A percentile compares a stretch with the other conserved stretches of the same genome.
Evolutionary conservation across 2,888 invertebrate species (phyloP).

Genomic region (Mesorhabditis sp.): DNA sequence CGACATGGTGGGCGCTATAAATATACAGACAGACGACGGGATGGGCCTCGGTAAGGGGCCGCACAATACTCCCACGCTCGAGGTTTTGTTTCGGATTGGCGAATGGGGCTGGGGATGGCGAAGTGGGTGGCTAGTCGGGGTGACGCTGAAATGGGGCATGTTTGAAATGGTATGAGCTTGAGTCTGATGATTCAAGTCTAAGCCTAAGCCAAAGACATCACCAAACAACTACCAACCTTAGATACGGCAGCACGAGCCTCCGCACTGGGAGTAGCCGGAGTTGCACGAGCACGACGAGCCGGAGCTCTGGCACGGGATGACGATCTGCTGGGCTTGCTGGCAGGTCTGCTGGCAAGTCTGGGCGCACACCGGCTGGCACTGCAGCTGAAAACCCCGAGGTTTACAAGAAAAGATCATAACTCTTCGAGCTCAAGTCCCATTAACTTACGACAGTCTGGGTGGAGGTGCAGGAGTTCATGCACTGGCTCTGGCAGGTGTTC

Average conservation of each 20-base stretch:
- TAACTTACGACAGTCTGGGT: not conserved
- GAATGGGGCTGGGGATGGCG: too few species aligned
- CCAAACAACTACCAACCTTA: not conserved
- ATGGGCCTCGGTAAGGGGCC: too few species aligned
- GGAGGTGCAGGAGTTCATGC: constrained; percentile 38
- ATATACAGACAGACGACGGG: too few species aligned
- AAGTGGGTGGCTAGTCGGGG: too few species aligned
- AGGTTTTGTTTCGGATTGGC: too few species aligned
- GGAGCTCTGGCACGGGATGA: constrained; percentile 21
- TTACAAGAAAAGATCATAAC: not conserved
- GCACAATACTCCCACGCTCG: too few species aligned
- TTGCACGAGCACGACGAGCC: constrained; percentile 32
- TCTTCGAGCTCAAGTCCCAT: not conserved
- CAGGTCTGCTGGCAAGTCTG: constrained; percentile 44
- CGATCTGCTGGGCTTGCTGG: constrained; percentile 39
- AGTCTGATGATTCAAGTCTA: too few species aligned
- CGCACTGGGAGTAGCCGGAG: constrained; percentile 40
- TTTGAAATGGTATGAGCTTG: too few species aligned
- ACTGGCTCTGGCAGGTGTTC: constrained; percentile 32
- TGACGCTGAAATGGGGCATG: too few species aligned
- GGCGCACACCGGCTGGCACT: constrained; percentile 39
- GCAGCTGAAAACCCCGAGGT: constrained; percentile 14
- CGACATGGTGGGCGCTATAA: too few species aligned
- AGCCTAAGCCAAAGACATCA: too few species aligned
- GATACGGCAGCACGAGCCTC: constrained; percentile 42